phyloP scores from a whole-genome alignment of 2,113 vertebrate genomes.

The Gavia stellata region DNA sequence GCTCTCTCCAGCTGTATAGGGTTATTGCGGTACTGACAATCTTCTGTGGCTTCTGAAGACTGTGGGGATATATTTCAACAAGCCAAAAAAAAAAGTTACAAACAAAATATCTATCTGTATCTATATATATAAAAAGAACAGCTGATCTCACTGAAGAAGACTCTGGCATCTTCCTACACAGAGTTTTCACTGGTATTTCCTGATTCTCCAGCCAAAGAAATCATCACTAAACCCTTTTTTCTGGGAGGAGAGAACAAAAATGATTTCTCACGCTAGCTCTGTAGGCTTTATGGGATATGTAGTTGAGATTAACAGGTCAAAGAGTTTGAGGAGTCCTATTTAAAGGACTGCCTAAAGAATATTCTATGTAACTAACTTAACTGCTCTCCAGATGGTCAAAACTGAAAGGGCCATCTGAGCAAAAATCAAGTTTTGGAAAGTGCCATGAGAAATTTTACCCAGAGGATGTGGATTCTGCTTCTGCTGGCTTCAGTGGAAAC shows the following conservation, averaged over 20 bases:
- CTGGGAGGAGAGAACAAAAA: slow-evolving; percentile 17
- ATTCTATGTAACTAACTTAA: slow-evolving; percentile 1
- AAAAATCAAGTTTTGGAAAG: slow-evolving; percentile 41
- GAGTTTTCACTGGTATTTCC: slow-evolving; percentile 67
- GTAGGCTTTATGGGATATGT: slow-evolving; percentile 49
- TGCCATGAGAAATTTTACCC: slow-evolving; percentile 48
- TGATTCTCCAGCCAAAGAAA: slow-evolving; percentile 64
- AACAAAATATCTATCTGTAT: neutral
- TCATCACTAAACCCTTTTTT: slow-evolving; percentile 45
- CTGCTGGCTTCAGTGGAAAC: slow-evolving; percentile 28
- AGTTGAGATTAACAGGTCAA: slow-evolving; percentile 43
- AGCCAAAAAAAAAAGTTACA: slow-evolving; percentile 12
- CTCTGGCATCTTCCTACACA: slow-evolving; percentile 61
- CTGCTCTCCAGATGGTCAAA: slow-evolving; percentile 50
- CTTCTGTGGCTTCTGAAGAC: slow-evolving; percentile 57
- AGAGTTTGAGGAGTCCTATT: slow-evolving; percentile 24
- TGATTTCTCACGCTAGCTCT: slow-evolving; percentile 48
- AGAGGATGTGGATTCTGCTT: slow-evolving; percentile 33
- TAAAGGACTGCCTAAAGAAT: slow-evolving; percentile 25
- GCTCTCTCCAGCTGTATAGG: slow-evolving; percentile 3
- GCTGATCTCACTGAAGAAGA: slow-evolving; percentile 65
- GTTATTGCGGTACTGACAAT: slow-evolving; percentile 38
- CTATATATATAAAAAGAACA: neutral
- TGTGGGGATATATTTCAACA: slow-evolving; percentile 39
- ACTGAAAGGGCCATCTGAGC: slow-evolving; percentile 46